phyloP scores from a whole-genome alignment of 2,797 vertebrate genomes.

The Gallinago stenura region DNA sequence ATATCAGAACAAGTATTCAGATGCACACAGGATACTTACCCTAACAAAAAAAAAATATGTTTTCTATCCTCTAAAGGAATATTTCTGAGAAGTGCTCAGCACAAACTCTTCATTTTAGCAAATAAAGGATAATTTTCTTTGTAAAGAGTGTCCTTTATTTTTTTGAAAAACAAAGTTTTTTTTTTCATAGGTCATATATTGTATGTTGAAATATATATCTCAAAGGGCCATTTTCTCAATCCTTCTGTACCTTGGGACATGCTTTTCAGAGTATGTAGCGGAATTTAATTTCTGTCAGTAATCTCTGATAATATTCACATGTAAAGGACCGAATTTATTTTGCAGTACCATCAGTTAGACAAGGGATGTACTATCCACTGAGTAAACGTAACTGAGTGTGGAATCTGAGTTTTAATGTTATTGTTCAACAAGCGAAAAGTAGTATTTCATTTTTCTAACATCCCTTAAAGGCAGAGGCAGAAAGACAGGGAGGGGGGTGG shows the following conservation, averaged over 20 bases:
- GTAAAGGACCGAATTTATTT: background rate
- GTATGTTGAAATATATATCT: background rate
- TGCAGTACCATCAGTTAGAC: background rate
- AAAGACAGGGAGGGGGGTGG: background rate
- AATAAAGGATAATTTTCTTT: background rate
- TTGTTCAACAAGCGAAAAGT: background rate
- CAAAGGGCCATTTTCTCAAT: background rate
- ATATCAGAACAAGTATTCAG: background rate
- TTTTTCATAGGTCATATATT: background rate
- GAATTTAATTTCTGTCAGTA: background rate
- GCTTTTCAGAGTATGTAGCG: background rate
- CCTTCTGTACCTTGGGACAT: rapidly evolving
- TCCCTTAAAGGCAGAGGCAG: background rate
- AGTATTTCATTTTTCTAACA: background rate
- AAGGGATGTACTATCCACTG: background rate
- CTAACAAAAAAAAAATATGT: background rate
- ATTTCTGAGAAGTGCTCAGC: background rate
- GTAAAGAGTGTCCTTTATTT: background rate
- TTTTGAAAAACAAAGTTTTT: rapidly evolving
- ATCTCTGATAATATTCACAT: background rate
- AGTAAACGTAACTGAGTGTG: background rate
- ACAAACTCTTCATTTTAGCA: background rate
- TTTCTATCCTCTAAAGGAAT: background rate
- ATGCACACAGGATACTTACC: background rate
- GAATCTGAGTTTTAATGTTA: background rate